Conservation (phyloP, 2,888 invertebrate species). For the Falcaria lacertinaria region DNA sequence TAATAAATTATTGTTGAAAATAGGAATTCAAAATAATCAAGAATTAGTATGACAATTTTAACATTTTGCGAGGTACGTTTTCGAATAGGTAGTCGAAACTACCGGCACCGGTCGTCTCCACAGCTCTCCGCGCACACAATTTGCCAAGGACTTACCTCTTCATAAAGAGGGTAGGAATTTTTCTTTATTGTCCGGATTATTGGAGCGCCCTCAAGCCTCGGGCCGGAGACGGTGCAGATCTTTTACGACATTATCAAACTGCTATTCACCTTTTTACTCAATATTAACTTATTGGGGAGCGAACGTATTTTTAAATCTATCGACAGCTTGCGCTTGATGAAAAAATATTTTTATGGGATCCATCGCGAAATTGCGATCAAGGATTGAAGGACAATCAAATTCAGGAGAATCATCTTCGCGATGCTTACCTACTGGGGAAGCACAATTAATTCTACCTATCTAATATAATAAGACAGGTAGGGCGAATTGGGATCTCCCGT, state of each 20-base stretch:
- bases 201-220: constrained; percentile 71
- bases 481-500: too few relatives aligned
- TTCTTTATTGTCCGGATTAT: constrained; percentile 79
- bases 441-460: too few relatives aligned
- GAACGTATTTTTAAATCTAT: not conserved
- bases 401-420: too few relatives aligned
- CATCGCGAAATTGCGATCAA: not conserved
- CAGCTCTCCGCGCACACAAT: constrained; percentile 44
- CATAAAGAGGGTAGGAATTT: constrained; percentile 78
- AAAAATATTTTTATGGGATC: not conserved
- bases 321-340: not conserved
- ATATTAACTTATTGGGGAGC: constrained; percentile 69
- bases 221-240: constrained; percentile 71
- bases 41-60: too few relatives aligned
- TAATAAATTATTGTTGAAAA: too few relatives aligned
- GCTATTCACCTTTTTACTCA: constrained; percentile 63
- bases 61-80: too few relatives aligned
- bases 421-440: too few relatives aligned
- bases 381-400: not conserved
- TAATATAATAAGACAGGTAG: too few relatives aligned
- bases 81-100: not conserved
- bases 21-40: too few relatives aligned
- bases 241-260: constrained; percentile 73
- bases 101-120: constrained; percentile 33
- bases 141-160: constrained; percentile 79